A percentile compares a stretch with the other conserved stretches of the same genome.
These are phyloP conservation scores for Ceratina australensis DNA, from an alignment of 1,140 invertebrate genomes.

Conservation along the genomic window DNA sequence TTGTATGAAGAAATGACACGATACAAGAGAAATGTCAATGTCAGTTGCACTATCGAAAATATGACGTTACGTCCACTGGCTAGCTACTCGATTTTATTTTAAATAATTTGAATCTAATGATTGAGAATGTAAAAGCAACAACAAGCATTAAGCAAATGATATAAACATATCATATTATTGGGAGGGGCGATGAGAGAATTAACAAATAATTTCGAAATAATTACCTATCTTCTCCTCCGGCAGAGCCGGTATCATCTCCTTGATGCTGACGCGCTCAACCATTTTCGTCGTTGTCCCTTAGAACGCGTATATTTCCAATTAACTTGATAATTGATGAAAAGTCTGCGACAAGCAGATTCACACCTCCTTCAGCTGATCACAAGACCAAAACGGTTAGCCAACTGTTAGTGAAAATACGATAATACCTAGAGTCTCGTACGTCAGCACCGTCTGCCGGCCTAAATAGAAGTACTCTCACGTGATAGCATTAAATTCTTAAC, in stretches of 20 bases:
- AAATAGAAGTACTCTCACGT: too few species aligned
- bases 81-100: not conserved
- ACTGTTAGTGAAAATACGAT: too few species aligned
- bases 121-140: not conserved
- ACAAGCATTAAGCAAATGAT: not conserved
- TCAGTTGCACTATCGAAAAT: too few species aligned
- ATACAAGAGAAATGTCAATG: too few species aligned
- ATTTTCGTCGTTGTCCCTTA: constrained; percentile 58
- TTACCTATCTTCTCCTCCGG: constrained; percentile 92
- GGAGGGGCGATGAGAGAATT: constrained; percentile 70
- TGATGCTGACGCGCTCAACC: constrained; percentile 82
- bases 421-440: too few species aligned
- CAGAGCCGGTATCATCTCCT: constrained; percentile 86
- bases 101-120: not conserved
- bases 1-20: too few species aligned
- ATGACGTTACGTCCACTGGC: too few species aligned
- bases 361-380: constrained; percentile 64
- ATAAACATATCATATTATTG: constrained; percentile 49
- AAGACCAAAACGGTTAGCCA: constrained; percentile 50
- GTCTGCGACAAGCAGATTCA: not conserved
- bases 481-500: too few species aligned
- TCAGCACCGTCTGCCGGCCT: too few species aligned
- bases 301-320: not conserved
- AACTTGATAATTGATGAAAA: not conserved
- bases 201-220: constrained; percentile 43